phyloP scores from a whole-genome alignment of 2,113 vertebrate genomes.

The Hystrix cristata region DNA sequence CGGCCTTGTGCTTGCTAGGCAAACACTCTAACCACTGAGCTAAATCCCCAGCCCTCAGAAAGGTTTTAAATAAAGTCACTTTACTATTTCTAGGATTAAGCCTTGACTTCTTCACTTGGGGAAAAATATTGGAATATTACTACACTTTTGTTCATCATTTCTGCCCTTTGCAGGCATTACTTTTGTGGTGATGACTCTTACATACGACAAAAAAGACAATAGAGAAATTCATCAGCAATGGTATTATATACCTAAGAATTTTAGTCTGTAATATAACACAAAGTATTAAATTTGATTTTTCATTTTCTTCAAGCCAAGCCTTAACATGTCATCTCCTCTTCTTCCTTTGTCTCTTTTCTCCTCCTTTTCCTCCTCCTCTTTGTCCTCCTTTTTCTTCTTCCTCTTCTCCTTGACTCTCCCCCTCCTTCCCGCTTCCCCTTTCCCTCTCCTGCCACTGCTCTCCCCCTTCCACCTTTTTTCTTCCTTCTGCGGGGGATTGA shows the following conservation, averaged over 20 bases:
- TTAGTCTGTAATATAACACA: background rate
- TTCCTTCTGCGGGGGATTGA: background rate
- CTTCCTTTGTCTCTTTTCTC: background rate
- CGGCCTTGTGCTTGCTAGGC: no score
- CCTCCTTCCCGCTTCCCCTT: background rate
- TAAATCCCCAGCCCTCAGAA: background rate
- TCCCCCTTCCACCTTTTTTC: background rate
- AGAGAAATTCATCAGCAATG: constrained; percentile 6
- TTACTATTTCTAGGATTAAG: constrained; percentile 15
- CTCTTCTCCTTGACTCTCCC: background rate
- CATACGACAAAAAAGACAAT: background rate
- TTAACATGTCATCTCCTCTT: background rate
- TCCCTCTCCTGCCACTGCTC: background rate
- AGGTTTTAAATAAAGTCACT: background rate
- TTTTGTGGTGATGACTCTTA: background rate
- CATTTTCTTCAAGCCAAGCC: background rate
- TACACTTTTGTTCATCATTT: background rate
- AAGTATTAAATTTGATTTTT: constrained; percentile 42
- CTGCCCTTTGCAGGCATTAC: background rate
- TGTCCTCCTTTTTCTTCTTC: background rate
- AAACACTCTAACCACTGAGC: no score
- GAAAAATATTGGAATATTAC: background rate
- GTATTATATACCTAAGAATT: background rate
- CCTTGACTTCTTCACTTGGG: background rate
- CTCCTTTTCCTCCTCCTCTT: background rate